phyloP scores from a whole-genome alignment of 2,113 vertebrate species.

The Thamnaconus septentrionalis region DNA sequence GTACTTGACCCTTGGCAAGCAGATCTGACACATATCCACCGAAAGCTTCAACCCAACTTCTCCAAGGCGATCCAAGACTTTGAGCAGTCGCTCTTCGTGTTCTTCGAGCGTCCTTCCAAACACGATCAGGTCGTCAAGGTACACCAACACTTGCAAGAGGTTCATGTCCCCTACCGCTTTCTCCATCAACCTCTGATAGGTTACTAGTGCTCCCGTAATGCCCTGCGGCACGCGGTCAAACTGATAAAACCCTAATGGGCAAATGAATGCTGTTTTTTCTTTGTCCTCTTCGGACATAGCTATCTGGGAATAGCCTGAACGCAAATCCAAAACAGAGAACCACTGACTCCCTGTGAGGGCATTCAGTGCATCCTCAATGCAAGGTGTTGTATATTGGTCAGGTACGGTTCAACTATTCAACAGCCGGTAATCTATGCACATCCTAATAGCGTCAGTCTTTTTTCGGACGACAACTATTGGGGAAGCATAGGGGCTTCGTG shows the following conservation, averaged over 20 bases:
- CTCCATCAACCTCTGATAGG: slow-evolving; percentile 6
- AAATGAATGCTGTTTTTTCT: slow-evolving; percentile 13
- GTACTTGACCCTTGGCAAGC: neutral
- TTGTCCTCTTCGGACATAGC: neutral
- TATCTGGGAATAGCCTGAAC: neutral
- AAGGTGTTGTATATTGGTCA: neutral
- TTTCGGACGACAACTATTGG: neutral
- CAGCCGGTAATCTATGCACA: neutral
- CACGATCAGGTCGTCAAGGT: slow-evolving; percentile 14
- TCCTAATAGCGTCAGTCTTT: neutral
- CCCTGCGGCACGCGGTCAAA: slow-evolving; percentile 25
- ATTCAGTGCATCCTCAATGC: neutral
- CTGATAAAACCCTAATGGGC: neutral
- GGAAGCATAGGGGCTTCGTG: neutral
- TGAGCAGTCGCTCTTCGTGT: neutral
- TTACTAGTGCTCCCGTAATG: neutral
- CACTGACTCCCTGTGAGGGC: neutral
- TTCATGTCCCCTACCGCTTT: slow-evolving; percentile 4
- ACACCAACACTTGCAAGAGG: neutral
- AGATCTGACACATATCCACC: neutral
- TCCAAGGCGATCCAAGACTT: neutral
- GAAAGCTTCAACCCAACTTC: neutral
- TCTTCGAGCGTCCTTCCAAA: no score
- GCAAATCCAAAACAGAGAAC: neutral
- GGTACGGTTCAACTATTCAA: neutral